Evolutionary conservation across 2,113 vertebrate genomes (phyloP), one percentile per base, ranked within the genome.

Genomic region (Pagrus major): DNA sequence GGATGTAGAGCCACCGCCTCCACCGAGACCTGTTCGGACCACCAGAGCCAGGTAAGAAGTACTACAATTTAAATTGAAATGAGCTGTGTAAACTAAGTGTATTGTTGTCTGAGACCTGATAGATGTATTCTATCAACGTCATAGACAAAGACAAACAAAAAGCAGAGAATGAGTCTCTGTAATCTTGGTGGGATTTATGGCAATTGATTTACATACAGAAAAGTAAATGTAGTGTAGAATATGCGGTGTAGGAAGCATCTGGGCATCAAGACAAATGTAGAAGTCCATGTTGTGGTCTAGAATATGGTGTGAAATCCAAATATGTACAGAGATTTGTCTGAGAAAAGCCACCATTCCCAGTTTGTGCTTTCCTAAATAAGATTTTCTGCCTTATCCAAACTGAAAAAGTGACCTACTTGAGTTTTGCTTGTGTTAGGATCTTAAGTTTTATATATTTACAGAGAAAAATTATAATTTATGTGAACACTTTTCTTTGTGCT

Each of bases 1-100:
- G 8, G 94, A 96, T 81, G 85, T 84, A 61, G 97, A 96, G 81
- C 90, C 95, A 37, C 88, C 61, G n/a, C 79, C 76, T 27, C 74
- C 82, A 25, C 76, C 9, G 0, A 91, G 59, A 80, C 83, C 89
- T 39, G 83, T 90, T 55, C 85, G 92, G 71, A 92, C 91, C 86
- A 96, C 96, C 83, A 95, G 94, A 86, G 90, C 93, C 49, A 94
- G 93, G 95, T 95, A 18, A 82, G 86, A 9, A 61, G 9, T 76
- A 54, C 8, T 21, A 14, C 2, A 16, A 16, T 10, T 42, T 6
- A n/a, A 25, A 12, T 42, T 33, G 14, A 27, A 51, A 47, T 11
- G 1, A 1, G 11, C 51, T 52, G 7, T 25, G n/a, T 25, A 27
- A 29, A 63, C 4, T 33, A 72, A 67, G 52, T 60, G 1, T 16